Evolutionary conservation across 2,113 vertebrate species (phyloP).

Genomic region (Atlantisia rogersi): DNA sequence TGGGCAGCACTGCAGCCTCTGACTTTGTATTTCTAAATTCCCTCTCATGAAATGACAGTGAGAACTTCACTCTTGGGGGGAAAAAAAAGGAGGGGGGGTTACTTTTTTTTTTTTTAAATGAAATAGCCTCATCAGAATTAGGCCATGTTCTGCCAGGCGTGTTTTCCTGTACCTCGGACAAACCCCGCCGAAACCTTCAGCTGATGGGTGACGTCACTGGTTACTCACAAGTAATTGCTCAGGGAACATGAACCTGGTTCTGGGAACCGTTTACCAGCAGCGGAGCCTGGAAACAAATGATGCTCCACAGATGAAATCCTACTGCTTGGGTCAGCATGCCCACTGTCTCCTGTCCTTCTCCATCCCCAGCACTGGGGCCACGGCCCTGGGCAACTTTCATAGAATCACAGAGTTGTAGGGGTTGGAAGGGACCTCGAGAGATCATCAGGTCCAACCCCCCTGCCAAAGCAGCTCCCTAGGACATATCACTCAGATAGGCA

Average conservation of each 20-base stretch:
- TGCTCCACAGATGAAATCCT: background rate
- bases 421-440: too few relatives aligned
- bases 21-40: background rate
- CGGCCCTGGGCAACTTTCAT: background rate
- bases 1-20: background rate
- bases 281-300: fast-evolving
- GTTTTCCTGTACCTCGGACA: conserved; percentile 22
- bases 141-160: background rate
- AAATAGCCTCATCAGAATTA: background rate
- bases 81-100: too few relatives aligned
- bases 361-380: fast-evolving
- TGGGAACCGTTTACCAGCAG: background rate
- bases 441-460: too few relatives aligned
- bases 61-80: background rate
- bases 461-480: too few relatives aligned
- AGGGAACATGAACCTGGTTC: background rate
- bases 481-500: too few relatives aligned
- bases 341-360: background rate
- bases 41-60: background rate
- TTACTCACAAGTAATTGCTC: conserved; percentile 16
- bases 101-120: background rate
- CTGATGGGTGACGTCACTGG: background rate
- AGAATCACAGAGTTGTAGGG: too few relatives aligned
- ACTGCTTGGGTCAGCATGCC: fast-evolving
- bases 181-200: background rate